phyloP scores from a whole-genome alignment of 2,113 vertebrate species.

The Tringa solitaria region DNA sequence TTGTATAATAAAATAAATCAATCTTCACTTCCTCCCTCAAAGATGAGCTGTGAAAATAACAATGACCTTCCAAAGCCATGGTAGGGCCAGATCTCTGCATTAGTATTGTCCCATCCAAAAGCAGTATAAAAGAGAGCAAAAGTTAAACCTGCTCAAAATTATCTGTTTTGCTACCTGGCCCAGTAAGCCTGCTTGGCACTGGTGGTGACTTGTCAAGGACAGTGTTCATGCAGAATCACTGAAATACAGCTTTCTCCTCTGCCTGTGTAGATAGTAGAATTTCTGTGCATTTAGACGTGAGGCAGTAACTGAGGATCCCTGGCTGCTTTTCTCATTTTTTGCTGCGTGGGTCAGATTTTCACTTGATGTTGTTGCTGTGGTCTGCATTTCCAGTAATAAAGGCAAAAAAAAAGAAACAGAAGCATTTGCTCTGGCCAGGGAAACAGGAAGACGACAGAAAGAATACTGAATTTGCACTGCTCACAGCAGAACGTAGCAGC shows the following conservation, averaged over 20 bases:
- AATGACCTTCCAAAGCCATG: neutral
- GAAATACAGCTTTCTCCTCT: neutral
- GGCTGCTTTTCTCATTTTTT: neutral
- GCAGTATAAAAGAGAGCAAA: neutral
- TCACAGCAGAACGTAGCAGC: neutral
- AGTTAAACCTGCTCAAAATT: neutral
- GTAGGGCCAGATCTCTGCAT: neutral
- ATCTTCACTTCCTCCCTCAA: neutral
- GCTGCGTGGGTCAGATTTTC: neutral
- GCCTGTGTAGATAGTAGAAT: neutral
- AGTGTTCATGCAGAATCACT: neutral
- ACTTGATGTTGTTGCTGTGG: neutral
- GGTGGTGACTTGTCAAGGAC: neutral
- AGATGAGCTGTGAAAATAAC: neutral
- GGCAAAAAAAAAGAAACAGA: neutral
- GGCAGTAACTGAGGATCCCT: neutral
- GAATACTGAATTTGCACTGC: neutral
- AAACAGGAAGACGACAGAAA: neutral
- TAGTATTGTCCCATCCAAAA: neutral
- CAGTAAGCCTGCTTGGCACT: neutral
- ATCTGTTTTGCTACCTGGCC: neutral
- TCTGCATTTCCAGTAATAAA: neutral
- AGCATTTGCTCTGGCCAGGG: neutral
- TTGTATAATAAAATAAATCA: neutral
- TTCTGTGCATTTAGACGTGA: neutral